These are phyloP conservation scores for Calonectris borealis DNA, from an alignment of 2,113 vertebrate species.

Conservation along the genomic window DNA sequence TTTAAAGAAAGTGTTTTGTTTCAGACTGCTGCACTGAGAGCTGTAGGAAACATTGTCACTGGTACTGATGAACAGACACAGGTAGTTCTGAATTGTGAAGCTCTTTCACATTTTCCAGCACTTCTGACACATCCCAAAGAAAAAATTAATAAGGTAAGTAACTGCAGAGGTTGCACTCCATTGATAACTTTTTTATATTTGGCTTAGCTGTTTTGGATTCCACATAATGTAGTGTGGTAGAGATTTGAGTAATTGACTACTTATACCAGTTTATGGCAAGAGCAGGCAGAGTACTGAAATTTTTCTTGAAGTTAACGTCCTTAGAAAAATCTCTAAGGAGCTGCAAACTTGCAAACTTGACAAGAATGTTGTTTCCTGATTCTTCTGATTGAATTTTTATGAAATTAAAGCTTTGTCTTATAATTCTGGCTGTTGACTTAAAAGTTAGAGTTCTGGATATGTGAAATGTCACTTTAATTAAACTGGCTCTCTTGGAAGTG, in stretches of 20 bases:
- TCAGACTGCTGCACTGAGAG: slow-evolving; percentile 94
- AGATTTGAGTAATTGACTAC: neutral
- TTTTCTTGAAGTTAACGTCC: neutral
- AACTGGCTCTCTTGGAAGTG: slow-evolving; percentile 79
- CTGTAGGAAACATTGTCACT: slow-evolving; percentile 98
- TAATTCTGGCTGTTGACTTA: neutral
- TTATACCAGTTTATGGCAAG: neutral
- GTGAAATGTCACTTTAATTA: neutral
- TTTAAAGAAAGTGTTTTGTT: neutral
- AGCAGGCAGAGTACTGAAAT: neutral
- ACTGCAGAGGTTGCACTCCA: neutral
- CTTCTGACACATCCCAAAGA: slow-evolving; percentile 98
- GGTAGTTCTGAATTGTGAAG: slow-evolving; percentile 97
- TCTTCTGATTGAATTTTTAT: neutral
- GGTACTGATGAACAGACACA: slow-evolving; percentile 98
- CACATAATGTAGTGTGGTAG: fast-evolving
- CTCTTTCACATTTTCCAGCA: slow-evolving; percentile 93
- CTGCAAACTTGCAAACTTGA: neutral
- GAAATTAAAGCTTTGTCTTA: neutral
- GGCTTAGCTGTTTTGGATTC: neutral
- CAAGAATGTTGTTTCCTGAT: neutral
- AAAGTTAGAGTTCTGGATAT: neutral
- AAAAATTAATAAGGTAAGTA: slow-evolving; percentile 98
- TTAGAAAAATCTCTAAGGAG: neutral
- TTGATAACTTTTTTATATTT: fast-evolving